Evolutionary conservation across 2,888 invertebrate species (phyloP).

Genomic region (Oscheius sp.): DNA sequence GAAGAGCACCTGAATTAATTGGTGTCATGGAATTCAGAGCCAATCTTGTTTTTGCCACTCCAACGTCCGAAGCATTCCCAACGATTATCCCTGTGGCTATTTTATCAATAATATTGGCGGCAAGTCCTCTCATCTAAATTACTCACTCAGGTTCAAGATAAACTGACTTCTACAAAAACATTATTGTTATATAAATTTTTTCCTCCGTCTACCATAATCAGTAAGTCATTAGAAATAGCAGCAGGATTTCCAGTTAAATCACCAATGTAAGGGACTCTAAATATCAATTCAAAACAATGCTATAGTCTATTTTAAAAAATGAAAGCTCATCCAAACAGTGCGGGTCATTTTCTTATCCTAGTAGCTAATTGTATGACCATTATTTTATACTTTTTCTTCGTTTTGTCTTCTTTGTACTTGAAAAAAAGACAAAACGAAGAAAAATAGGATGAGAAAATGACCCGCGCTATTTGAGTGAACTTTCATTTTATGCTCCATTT

Average conservation of each 20-base stretch:
- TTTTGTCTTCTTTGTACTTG: too few relatives aligned
- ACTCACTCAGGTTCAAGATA: background rate
- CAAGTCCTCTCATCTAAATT: background rate
- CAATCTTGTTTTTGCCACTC: background rate
- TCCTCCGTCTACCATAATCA: conserved; percentile 3
- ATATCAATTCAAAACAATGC: background rate
- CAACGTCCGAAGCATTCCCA: background rate
- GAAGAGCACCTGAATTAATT: background rate
- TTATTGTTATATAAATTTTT: background rate
- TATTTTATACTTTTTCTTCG: too few relatives aligned
- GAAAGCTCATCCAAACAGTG: too few relatives aligned
- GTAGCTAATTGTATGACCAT: too few relatives aligned
- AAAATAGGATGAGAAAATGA: too few relatives aligned
- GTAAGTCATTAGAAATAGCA: background rate
- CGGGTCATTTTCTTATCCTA: too few relatives aligned
- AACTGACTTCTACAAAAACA: background rate
- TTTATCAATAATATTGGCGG: background rate
- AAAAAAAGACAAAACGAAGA: too few relatives aligned
- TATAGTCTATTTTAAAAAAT: too few relatives aligned
- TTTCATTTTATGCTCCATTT: too few relatives aligned
- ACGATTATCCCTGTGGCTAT: background rate
- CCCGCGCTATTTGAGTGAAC: too few relatives aligned
- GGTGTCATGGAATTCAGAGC: background rate
- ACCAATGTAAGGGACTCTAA: background rate
- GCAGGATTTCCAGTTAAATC: background rate